phyloP scores from a whole-genome alignment of 2,797 vertebrate genomes.

The Arvicola amphibius region DNA sequence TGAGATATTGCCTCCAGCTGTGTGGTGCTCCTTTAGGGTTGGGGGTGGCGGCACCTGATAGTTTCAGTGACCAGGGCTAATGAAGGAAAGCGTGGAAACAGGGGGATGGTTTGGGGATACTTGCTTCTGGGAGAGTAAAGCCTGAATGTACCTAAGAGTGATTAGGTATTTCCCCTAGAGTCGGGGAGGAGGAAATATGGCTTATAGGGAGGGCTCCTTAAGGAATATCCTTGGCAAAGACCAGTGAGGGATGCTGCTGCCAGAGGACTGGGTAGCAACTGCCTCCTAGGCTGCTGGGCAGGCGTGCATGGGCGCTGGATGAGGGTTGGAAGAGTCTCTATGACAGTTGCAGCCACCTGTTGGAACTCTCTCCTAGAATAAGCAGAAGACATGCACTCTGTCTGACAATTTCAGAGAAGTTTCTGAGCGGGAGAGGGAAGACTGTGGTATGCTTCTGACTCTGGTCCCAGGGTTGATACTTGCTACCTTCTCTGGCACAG shows the following conservation, averaged over 20 bases:
- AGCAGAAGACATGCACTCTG: not conserved
- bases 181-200: not conserved
- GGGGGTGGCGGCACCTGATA: not conserved
- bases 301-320: rapidly evolving
- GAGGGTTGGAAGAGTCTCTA: not conserved
- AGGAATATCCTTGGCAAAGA: not conserved
- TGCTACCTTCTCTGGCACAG: not conserved
- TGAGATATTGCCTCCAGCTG: not conserved
- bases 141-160: not conserved
- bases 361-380: not conserved
- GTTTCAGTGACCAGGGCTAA: not conserved
- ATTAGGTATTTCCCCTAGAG: not conserved
- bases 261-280: rapidly evolving
- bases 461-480: not conserved
- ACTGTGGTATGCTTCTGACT: not conserved
- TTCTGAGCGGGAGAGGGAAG: not conserved
- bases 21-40: not conserved
- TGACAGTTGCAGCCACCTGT: not conserved
- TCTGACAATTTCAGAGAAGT: not conserved
- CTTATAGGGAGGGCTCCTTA: rapidly evolving
- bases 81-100: not conserved
- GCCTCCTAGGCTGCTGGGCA: not conserved
- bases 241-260: not conserved
- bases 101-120: not conserved
- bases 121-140: not conserved